Percentiles rank a stretch among this genome's conserved stretches.
These are phyloP conservation scores for Cryptocephalus primarius DNA, from an alignment of 2,888 invertebrate genomes.

Conservation along the genomic window DNA sequence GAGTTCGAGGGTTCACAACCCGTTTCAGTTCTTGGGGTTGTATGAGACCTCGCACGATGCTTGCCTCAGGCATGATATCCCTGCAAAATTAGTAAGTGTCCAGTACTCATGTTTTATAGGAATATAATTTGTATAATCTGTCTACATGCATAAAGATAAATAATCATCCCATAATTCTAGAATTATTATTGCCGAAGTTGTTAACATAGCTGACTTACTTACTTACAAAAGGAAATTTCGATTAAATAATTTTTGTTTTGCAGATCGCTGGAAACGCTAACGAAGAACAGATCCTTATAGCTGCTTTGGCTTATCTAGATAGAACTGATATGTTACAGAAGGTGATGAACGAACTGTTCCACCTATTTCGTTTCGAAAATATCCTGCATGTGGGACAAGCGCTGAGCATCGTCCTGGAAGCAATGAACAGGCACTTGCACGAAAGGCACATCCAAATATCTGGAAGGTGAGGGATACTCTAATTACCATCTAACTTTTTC, in stretches of 20 bases:
- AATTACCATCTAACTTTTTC: too few relatives aligned
- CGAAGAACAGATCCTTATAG: conserved; percentile 80
- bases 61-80: conserved; percentile 82
- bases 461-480: conserved; percentile 51
- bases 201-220: too few relatives aligned
- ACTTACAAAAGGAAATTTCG: too few relatives aligned
- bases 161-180: too few relatives aligned
- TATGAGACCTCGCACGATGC: conserved; percentile 85
- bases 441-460: conserved; percentile 90
- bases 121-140: too few relatives aligned
- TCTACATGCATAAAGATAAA: too few relatives aligned
- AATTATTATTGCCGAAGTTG: too few relatives aligned
- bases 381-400: conserved; percentile 66
- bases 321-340: conserved; percentile 71
- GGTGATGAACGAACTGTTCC: conserved; percentile 85
- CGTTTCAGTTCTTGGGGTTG: conserved; percentile 82
- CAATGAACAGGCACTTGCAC: conserved; percentile 77
- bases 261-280: conserved; percentile 86
- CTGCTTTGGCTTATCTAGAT: conserved; percentile 74
- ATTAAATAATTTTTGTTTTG: conserved; percentile 13
- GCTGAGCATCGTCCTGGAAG: conserved; percentile 70
- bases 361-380: conserved; percentile 73
- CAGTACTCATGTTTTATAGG: too few relatives aligned
- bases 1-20: conserved; percentile 59
- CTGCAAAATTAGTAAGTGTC: conserved; percentile 65